Percentiles rank a stretch among this genome's conserved stretches.
These are phyloP conservation scores for Idris sp. DNA, from an alignment of 1,140 invertebrate genomes.

Conservation along the genomic window DNA sequence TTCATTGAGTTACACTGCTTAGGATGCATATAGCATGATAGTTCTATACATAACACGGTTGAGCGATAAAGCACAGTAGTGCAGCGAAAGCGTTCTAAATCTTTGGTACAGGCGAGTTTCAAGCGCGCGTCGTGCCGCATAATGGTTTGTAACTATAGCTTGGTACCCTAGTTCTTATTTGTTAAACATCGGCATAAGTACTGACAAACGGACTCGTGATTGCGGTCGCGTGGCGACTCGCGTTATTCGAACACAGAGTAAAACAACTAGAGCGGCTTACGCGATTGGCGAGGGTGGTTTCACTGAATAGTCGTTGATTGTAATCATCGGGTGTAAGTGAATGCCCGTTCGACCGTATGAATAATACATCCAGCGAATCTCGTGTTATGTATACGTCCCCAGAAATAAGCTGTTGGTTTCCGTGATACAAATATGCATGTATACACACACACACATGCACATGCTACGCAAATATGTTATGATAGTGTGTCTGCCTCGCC, in stretches of 20 bases:
- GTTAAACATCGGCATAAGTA: slow-evolving; percentile 73
- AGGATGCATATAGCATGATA: too few species aligned
- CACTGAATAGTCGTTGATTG: slow-evolving; percentile 77
- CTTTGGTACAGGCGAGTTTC: slow-evolving; percentile 11
- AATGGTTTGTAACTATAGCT: slow-evolving; percentile 44
- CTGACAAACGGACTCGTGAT: slow-evolving; percentile 74
- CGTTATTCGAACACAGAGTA: slow-evolving; percentile 71
- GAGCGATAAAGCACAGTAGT: slow-evolving; percentile 32
- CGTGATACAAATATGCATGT: slow-evolving; percentile 33
- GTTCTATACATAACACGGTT: slow-evolving; percentile 15
- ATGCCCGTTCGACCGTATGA: slow-evolving; percentile 64
- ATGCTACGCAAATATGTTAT: too few species aligned
- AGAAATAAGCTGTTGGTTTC: slow-evolving; percentile 53
- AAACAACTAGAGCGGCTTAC: slow-evolving; percentile 67
- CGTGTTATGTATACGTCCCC: slow-evolving; percentile 47
- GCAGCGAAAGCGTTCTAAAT: slow-evolving; percentile 47
- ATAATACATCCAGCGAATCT: slow-evolving; percentile 57
- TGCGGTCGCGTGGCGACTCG: slow-evolving; percentile 77
- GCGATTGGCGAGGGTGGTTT: slow-evolving; percentile 71
- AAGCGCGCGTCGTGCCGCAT: slow-evolving; percentile 15
- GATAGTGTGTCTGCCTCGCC: too few species aligned
- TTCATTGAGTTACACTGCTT: slow-evolving; percentile 11
- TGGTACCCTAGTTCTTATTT: slow-evolving; percentile 54
- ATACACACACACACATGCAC: slow-evolving; percentile 42
- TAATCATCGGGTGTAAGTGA: slow-evolving; percentile 77